phyloP scores from a whole-genome alignment of 1,140 invertebrate species.

The Phymorhynchus buccinoides region DNA sequence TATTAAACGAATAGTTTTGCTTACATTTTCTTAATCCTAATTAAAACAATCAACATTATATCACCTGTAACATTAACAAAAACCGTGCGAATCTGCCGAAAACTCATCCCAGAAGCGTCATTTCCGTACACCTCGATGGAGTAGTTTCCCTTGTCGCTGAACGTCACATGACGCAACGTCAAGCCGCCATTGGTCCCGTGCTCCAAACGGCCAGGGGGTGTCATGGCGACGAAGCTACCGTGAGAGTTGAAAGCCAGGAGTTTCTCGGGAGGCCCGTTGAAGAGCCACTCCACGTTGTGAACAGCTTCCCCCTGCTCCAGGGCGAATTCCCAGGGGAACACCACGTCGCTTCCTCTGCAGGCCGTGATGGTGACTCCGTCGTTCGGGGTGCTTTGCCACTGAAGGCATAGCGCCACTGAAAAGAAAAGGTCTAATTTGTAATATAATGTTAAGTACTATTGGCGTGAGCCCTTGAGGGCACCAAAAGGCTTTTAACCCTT shows the following conservation, averaged over 20 bases:
- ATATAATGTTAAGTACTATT: no score
- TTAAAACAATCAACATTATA: no score
- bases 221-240: neutral
- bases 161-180: neutral
- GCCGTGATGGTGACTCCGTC: neutral
- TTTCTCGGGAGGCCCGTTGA: neutral
- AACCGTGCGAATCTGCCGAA: neutral
- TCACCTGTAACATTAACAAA: neutral
- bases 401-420: neutral
- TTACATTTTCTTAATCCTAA: no score
- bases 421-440: neutral
- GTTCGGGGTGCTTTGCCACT: neutral
- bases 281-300: neutral
- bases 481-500: no score
- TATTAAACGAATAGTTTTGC: no score
- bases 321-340: neutral
- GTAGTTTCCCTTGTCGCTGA: neutral
- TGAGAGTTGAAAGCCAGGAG: neutral
- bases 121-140: neutral
- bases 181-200: neutral
- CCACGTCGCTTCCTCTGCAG: neutral
- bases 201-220: neutral
- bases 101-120: neutral
- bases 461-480: no score
- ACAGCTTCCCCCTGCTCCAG: neutral